Conservation (phyloP, 2,888 invertebrate species). For the Rugalucina vietnamica region DNA sequence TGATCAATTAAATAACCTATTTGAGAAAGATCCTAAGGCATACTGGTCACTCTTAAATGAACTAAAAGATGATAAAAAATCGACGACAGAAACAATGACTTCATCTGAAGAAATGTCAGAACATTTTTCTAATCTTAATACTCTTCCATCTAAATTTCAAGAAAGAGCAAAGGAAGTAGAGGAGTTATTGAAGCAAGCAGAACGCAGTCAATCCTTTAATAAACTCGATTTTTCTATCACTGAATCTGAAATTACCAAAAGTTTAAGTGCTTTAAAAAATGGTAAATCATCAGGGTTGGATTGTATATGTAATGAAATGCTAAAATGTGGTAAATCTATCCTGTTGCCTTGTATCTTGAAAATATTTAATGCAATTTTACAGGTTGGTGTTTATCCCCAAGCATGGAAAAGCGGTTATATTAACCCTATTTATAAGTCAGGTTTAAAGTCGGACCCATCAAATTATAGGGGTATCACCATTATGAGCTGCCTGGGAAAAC, state of each 20-base stretch:
- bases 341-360: background rate
- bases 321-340: background rate
- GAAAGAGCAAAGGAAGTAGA: background rate
- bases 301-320: slow-evolving; percentile 14
- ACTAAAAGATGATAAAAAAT: background rate
- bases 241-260: background rate
- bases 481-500: slow-evolving; percentile 4
- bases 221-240: background rate
- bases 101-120: background rate
- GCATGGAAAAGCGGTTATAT: slow-evolving; percentile 6
- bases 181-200: background rate
- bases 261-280: background rate
- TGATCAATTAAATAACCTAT: background rate
- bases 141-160: background rate
- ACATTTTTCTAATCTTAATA: background rate
- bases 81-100: background rate
- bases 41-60: background rate
- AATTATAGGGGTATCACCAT: slow-evolving; percentile 23
- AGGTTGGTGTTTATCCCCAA: background rate
- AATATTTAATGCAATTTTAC: background rate
- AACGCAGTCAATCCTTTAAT: background rate
- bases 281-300: slow-evolving; percentile 4
- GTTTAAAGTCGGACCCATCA: background rate
- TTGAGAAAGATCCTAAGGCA: background rate
- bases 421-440: slow-evolving; percentile 1